Evolutionary conservation across 2,888 invertebrate species (phyloP).

Genomic region (Scaptomyza flava): DNA sequence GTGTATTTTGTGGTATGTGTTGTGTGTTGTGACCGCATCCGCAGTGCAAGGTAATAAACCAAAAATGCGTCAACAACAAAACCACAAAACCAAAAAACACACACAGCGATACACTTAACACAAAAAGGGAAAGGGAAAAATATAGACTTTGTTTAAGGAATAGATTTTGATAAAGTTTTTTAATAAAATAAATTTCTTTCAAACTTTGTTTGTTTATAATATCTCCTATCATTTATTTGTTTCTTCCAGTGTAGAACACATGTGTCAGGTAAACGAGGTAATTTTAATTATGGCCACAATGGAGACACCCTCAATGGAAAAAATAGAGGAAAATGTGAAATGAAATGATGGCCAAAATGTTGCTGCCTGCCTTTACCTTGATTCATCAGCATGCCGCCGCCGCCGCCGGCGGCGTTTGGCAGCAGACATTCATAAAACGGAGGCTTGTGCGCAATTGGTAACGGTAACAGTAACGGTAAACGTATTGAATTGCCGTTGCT

Average conservation of each 20-base stretch:
- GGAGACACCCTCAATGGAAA: conserved; percentile 35
- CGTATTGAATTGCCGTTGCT: conserved; percentile 23
- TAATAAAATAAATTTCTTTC: no score
- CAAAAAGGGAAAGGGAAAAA: no score
- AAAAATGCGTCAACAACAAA: conserved; percentile 76
- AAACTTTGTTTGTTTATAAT: no score
- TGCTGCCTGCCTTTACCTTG: conserved; percentile 41
- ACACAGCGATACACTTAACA: conserved; percentile 12
- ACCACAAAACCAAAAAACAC: conserved; percentile 58
- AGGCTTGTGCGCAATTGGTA: conserved; percentile 8
- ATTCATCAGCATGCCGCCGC: conserved; percentile 64
- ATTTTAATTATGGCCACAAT: conserved; percentile 77
- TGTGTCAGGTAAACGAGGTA: conserved; percentile 73
- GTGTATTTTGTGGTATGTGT: conserved; percentile 20
- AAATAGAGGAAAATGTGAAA: not conserved
- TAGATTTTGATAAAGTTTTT: no score
- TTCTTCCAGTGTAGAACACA: conserved; percentile 12
- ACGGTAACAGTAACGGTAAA: conserved; percentile 13
- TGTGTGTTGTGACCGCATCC: conserved; percentile 50
- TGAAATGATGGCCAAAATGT: conserved; percentile 28
- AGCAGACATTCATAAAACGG: conserved; percentile 24
- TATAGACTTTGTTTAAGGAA: no score
- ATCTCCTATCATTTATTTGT: no score
- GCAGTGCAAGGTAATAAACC: conserved; percentile 78
- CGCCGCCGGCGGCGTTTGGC: conserved; percentile 9